These are phyloP conservation scores for Oikopleura dioica DNA, from an alignment of 23 tunicate species.

Conservation along the genomic window DNA sequence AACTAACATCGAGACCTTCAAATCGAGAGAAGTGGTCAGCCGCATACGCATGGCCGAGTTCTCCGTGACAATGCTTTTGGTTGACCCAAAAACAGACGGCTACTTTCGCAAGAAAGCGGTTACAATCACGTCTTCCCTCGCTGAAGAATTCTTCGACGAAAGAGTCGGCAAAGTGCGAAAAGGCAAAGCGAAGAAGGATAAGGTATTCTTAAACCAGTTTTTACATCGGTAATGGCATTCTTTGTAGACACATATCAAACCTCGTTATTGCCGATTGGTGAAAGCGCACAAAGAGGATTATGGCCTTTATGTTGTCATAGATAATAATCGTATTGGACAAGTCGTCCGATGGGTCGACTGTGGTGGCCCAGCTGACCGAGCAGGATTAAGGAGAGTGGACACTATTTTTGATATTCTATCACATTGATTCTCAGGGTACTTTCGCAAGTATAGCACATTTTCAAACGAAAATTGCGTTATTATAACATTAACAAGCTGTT, in stretches of 20 bases:
- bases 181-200: constrained; percentile 4
- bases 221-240: not conserved
- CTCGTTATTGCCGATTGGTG: constrained; percentile 40
- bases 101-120: constrained; percentile 76
- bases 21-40: constrained; percentile 58
- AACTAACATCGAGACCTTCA: constrained; percentile 43
- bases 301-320: constrained; percentile 76
- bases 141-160: constrained; percentile 24
- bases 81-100: constrained; percentile 88
- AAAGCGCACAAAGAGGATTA: constrained; percentile 48
- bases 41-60: constrained; percentile 46
- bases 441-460: too few relatives aligned
- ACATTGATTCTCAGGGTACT: too few relatives aligned
- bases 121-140: constrained; percentile 48
- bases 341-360: constrained; percentile 92
- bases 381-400: too few relatives aligned
- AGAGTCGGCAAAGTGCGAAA: not conserved
- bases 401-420: too few relatives aligned
- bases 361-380: constrained; percentile 91
- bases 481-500: too few relatives aligned
- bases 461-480: too few relatives aligned
- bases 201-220: not conserved
- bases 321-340: constrained; percentile 68
- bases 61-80: constrained; percentile 37
- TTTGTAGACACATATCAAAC: constrained; percentile 23